Evolutionary conservation across 2,113 vertebrate species (phyloP).

Genomic region (Galeopterus variegatus): DNA sequence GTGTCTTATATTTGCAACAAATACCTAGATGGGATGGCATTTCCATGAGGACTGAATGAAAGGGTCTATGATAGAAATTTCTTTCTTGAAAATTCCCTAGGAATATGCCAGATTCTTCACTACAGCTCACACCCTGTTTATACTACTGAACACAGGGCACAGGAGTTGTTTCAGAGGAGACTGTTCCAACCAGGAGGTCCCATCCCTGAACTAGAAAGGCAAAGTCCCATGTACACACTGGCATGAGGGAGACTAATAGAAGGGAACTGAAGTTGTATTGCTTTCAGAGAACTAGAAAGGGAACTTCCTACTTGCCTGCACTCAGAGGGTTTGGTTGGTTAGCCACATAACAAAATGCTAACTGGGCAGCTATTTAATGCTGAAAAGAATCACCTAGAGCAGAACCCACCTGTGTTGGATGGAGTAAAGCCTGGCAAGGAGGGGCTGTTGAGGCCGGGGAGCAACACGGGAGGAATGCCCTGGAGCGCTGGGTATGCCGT

Average conservation of each 20-base stretch:
- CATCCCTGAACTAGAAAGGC: background rate
- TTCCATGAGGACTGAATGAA: background rate
- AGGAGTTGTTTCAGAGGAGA: background rate
- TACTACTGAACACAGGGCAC: background rate
- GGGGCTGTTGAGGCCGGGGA: slow-evolving; percentile 98
- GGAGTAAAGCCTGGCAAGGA: slow-evolving; percentile 98
- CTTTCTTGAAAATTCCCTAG: slow-evolving; percentile 42
- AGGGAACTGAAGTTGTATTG: background rate
- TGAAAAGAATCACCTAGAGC: background rate
- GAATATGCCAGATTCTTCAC: background rate
- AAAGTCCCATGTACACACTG: background rate
- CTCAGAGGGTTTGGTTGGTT: background rate
- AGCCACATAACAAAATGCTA: background rate
- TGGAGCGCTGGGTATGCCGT: slow-evolving; percentile 96
- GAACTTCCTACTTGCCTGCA: background rate
- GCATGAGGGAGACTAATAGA: background rate
- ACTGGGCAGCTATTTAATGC: background rate
- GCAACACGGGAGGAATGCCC: slow-evolving; percentile 97
- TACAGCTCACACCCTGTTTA: background rate
- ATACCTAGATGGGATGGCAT: background rate
- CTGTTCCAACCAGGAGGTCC: background rate
- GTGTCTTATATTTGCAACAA: background rate
- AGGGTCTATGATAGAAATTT: background rate
- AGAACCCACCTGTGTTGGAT: slow-evolving; percentile 97
- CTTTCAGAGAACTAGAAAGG: background rate